A percentile compares a stretch with the other conserved stretches of the same genome.
Conservation (phyloP, 1,140 invertebrate species). For the Aleiodes sp. region DNA sequence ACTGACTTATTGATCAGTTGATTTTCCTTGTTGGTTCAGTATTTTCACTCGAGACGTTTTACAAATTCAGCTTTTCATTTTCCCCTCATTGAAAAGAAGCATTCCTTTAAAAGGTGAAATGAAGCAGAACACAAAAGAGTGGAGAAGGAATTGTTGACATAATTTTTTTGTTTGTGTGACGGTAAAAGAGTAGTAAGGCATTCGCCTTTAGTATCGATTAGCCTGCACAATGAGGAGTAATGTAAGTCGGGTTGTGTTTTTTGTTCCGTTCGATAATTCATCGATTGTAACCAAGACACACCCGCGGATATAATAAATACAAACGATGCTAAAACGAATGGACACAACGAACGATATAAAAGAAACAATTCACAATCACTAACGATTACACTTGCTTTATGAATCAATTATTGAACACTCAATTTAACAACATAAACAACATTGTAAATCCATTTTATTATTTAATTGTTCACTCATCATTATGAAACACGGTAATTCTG, state of each 20-base stretch:
- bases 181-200: neutral
- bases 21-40: too few relatives aligned
- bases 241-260: neutral
- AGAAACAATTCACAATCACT: neutral
- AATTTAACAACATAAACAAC: too few relatives aligned
- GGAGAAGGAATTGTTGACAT: neutral
- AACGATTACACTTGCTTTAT: neutral
- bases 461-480: too few relatives aligned
- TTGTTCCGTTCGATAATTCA: neutral
- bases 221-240: neutral
- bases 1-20: too few relatives aligned
- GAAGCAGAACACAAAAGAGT: neutral
- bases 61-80: too few relatives aligned
- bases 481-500: too few relatives aligned
- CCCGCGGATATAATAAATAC: neutral
- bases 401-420: neutral
- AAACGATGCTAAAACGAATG: neutral
- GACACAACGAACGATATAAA: too few relatives aligned
- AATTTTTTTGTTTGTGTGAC: neutral
- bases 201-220: neutral
- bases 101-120: neutral
- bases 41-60: too few relatives aligned
- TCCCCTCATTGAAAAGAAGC: too few relatives aligned
- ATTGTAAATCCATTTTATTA: too few relatives aligned
- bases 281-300: constrained; percentile 1